Conservation (phyloP, 2,797 vertebrate genomes). For the Periophthalmus magnuspinnatus region DNA sequence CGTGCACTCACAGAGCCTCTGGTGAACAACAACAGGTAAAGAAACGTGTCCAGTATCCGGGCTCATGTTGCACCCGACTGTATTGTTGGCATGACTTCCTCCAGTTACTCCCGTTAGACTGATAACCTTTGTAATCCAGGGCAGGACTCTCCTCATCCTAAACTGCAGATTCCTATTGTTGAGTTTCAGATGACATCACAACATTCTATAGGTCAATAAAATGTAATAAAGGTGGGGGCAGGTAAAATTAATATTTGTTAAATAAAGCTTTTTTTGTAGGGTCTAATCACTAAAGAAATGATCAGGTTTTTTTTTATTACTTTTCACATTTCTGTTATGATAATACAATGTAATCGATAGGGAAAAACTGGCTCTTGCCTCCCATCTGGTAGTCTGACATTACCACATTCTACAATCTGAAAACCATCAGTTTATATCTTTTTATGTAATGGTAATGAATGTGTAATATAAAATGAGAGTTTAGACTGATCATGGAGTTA, state of each 20-base stretch:
- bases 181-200: too few species aligned
- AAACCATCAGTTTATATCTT: constrained; percentile 2
- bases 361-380: too few species aligned
- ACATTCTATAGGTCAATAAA: too few species aligned
- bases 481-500: not conserved
- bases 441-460: not conserved
- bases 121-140: constrained; percentile 54
- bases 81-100: constrained; percentile 66
- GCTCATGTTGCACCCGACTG: constrained; percentile 60
- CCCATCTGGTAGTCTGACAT: too few species aligned
- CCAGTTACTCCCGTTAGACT: constrained; percentile 50
- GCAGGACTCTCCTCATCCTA: constrained; percentile 39
- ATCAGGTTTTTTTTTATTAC: too few species aligned
- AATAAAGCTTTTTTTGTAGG: too few species aligned
- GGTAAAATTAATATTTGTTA: too few species aligned
- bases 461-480: not conserved
- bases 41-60: constrained; percentile 53
- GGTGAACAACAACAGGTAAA: constrained; percentile 85
- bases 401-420: too few species aligned
- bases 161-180: constrained; percentile 46
- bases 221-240: too few species aligned
- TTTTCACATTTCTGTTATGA: too few species aligned
- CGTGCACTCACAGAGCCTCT: constrained; percentile 78
- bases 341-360: too few species aligned
- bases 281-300: too few species aligned